Percentiles rank a stretch among this genome's conserved stretches.
These are phyloP conservation scores for Palythoa caribaeorum DNA, from an alignment of 92 coral and sea anemone genomes.

Conservation along the genomic window DNA sequence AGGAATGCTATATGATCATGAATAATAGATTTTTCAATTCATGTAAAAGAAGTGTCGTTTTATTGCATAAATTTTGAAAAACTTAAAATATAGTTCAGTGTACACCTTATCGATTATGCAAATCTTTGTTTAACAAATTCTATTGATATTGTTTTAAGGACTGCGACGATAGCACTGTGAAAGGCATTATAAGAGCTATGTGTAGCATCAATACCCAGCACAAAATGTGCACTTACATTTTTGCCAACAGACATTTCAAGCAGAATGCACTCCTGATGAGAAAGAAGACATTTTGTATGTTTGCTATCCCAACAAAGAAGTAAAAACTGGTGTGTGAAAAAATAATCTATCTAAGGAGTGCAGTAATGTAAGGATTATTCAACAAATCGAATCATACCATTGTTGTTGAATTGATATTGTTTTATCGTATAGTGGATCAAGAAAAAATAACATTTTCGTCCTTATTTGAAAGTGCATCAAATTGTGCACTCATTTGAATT, in stretches of 20 bases:
- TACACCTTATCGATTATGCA: neutral
- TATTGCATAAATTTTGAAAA: neutral
- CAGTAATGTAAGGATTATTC: neutral
- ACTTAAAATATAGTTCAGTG: neutral
- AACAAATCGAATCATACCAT: neutral
- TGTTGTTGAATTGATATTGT: neutral
- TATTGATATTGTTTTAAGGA: neutral
- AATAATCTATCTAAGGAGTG: neutral
- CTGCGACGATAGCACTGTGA: neutral
- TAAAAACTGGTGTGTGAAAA: neutral
- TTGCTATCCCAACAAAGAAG: neutral
- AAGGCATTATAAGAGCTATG: neutral
- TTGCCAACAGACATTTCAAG: neutral
- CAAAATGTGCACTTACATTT: neutral
- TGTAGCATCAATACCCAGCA: neutral
- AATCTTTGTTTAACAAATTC: neutral
- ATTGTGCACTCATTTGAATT: conserved; percentile 1
- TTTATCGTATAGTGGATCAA: neutral
- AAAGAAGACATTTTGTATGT: neutral
- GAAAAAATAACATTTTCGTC: neutral
- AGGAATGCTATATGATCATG: neutral
- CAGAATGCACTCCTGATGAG: conserved; percentile 1
- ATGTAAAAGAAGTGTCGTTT: conserved; percentile 1
- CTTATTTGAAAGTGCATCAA: neutral
- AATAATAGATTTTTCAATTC: neutral